Conservation (phyloP, 2,113 vertebrate genomes). For the Onychorhynchus coronatus region DNA sequence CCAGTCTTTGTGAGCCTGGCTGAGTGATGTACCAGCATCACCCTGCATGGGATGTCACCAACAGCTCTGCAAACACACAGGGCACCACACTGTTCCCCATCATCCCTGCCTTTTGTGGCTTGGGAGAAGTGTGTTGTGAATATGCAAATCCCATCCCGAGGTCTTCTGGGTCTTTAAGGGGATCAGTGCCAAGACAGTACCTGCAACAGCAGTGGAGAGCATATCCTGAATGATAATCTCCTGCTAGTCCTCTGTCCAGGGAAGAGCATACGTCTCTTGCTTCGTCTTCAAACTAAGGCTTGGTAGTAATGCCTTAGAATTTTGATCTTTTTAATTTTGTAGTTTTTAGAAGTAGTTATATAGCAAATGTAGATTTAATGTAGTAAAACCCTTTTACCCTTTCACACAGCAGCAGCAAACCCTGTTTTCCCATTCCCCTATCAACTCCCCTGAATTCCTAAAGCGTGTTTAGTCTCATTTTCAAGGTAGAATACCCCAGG, state of each 20-base stretch:
- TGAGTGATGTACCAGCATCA: neutral
- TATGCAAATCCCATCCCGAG: neutral
- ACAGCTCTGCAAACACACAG: neutral
- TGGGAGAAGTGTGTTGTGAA: neutral
- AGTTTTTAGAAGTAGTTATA: too few relatives aligned
- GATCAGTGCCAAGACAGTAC: neutral
- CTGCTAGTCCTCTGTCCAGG: neutral
- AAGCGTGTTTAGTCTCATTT: too few relatives aligned
- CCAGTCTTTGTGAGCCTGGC: neutral
- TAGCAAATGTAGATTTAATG: too few relatives aligned
- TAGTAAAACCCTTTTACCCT: too few relatives aligned
- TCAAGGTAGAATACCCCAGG: too few relatives aligned
- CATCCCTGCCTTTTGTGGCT: neutral
- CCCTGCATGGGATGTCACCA: accelerated
- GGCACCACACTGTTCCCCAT: neutral
- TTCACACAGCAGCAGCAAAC: too few relatives aligned
- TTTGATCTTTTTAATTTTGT: too few relatives aligned
- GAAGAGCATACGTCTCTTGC: neutral
- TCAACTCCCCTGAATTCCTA: too few relatives aligned
- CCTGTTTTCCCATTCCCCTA: too few relatives aligned
- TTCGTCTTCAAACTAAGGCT: neutral
- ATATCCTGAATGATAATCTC: neutral
- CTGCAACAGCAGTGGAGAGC: neutral
- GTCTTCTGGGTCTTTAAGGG: neutral
- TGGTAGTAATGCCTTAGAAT: too few relatives aligned